A percentile compares a stretch with the other conserved stretches of the same genome.
phyloP scores from a whole-genome alignment of 2,888 invertebrate genomes.

The Ceramica pisi region DNA sequence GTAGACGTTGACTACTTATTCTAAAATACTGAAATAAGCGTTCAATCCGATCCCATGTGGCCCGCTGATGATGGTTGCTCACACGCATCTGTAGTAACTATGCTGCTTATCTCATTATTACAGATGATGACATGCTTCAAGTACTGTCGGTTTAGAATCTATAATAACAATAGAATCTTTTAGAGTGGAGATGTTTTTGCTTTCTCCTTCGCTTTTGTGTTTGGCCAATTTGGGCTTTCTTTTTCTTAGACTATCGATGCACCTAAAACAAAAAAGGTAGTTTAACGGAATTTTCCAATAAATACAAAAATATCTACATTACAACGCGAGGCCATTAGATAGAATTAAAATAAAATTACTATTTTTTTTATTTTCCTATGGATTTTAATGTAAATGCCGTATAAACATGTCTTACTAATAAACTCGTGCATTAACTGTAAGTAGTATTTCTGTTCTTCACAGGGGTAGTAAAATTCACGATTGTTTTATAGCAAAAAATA shows the following conservation, averaged over 20 bases:
- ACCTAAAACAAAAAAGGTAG: neutral
- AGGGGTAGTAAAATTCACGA: neutral
- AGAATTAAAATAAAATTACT: neutral
- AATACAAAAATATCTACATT: neutral
- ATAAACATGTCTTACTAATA: neutral
- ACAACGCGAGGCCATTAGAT: neutral
- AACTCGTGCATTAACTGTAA: neutral
- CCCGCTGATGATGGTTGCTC: too few species aligned
- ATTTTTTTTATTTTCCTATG: too few species aligned
- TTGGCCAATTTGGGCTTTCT: neutral
- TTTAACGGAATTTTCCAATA: neutral
- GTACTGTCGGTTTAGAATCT: neutral
- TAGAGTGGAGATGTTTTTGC: neutral
- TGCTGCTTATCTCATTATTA: neutral
- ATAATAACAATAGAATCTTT: neutral
- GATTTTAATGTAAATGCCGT: too few species aligned
- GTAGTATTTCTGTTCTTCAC: too few species aligned
- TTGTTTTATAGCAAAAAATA: too few species aligned
- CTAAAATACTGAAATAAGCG: too few species aligned
- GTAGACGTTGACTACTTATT: too few species aligned
- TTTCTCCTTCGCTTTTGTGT: neutral
- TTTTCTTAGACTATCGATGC: neutral
- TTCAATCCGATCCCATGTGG: too few species aligned
- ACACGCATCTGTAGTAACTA: too few species aligned
- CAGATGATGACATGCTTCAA: conserved; percentile 2